phyloP scores from a whole-genome alignment of 2,797 vertebrate genomes.

The Chelon auratus region DNA sequence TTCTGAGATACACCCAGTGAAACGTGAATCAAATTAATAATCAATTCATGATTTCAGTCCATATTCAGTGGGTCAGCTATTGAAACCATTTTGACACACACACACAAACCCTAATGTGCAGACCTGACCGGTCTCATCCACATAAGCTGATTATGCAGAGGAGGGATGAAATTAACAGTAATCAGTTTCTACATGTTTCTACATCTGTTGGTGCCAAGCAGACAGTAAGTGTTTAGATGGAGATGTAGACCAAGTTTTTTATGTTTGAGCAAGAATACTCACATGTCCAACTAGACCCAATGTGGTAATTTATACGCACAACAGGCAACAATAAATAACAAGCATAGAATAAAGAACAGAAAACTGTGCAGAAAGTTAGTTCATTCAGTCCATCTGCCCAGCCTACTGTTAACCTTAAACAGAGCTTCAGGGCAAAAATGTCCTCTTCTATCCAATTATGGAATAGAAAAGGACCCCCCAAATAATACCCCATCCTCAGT shows the following conservation, averaged over 20 bases:
- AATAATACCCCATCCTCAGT: constrained; percentile 2
- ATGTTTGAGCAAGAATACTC: not conserved
- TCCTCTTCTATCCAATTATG: constrained; percentile 51
- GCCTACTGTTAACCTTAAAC: constrained; percentile 11
- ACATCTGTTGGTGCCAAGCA: constrained; percentile 60
- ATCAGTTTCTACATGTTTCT: constrained; percentile 74
- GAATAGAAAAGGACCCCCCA: constrained; percentile 1
- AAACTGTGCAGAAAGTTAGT: not conserved
- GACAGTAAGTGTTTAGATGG: constrained; percentile 59
- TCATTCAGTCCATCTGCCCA: not conserved
- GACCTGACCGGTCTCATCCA: constrained; percentile 67
- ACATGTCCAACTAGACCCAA: not conserved
- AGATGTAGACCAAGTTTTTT: constrained; percentile 3
- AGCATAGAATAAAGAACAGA: not conserved
- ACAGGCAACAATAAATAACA: constrained; percentile 3
- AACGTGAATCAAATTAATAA: constrained; percentile 23
- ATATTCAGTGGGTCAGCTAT: constrained; percentile 25
- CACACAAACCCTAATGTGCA: constrained; percentile 4
- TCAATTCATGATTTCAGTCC: constrained; percentile 38
- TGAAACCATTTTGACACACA: constrained; percentile 21
- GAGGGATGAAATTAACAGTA: constrained; percentile 77
- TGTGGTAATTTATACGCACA: not conserved
- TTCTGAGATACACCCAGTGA: constrained; percentile 23
- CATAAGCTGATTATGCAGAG: constrained; percentile 75
- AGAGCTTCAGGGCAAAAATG: constrained; percentile 30